phyloP scores from a whole-genome alignment of 2,888 invertebrate genomes.

The Euspilapteryx auroguttella region DNA sequence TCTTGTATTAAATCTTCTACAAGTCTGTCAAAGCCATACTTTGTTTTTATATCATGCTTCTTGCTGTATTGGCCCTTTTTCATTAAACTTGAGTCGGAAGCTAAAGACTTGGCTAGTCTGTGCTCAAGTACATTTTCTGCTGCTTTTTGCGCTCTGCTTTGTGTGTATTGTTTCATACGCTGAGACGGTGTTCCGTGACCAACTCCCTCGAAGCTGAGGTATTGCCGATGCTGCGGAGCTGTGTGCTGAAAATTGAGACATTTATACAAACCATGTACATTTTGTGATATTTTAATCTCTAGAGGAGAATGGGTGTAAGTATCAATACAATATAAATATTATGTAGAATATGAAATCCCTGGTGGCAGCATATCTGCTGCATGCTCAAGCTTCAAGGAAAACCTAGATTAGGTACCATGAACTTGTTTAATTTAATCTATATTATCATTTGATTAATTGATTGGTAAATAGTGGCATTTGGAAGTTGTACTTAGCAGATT shows the following conservation, averaged over 20 bases:
- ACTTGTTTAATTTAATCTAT: too few species aligned
- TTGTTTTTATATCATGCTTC: slow-evolving; percentile 76
- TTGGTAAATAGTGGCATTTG: too few species aligned
- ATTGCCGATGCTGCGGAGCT: slow-evolving; percentile 87
- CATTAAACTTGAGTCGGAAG: slow-evolving; percentile 66
- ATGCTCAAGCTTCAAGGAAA: too few species aligned
- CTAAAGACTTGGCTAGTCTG: slow-evolving; percentile 63
- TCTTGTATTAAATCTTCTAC: slow-evolving; percentile 93
- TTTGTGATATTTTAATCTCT: too few species aligned
- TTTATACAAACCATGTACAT: neutral
- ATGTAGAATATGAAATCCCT: too few species aligned
- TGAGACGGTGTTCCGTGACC: slow-evolving; percentile 79
- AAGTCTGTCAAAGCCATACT: slow-evolving; percentile 81
- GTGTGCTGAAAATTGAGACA: slow-evolving; percentile 63
- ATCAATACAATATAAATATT: too few species aligned
- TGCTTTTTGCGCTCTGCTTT: slow-evolving; percentile 69
- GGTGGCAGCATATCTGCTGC: too few species aligned
- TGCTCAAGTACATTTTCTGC: slow-evolving; percentile 66
- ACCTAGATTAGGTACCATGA: too few species aligned
- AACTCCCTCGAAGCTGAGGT: slow-evolving; percentile 76
- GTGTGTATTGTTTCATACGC: slow-evolving; percentile 76
- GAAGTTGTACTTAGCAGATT: too few species aligned
- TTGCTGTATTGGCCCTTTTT: slow-evolving; percentile 60
- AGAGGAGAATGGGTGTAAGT: too few species aligned
- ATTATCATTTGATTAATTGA: too few species aligned